A percentile compares a stretch with the other conserved stretches of the same genome.
Evolutionary conservation across 1,140 invertebrate genomes (phyloP).

Genomic region (Semibalanus balanoides): DNA sequence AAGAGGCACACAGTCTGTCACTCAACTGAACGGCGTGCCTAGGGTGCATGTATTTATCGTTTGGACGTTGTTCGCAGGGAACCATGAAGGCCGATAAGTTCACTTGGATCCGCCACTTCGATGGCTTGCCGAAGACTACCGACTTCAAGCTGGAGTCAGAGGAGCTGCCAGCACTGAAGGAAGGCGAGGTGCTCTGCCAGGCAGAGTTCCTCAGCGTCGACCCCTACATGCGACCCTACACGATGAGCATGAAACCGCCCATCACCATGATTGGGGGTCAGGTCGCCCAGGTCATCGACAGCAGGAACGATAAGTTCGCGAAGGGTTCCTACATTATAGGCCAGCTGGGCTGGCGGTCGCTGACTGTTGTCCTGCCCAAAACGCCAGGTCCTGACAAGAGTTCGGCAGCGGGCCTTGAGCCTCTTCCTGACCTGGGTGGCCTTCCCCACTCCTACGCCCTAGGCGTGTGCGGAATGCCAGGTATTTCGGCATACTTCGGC

Average conservation of each 20-base stretch:
- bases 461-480: slow-evolving; percentile 46
- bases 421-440: slow-evolving; percentile 37
- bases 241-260: not conserved
- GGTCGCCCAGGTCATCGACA: slow-evolving; percentile 33
- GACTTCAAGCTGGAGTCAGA: no score
- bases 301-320: slow-evolving; percentile 42
- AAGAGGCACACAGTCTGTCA: no score
- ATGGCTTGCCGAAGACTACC: no score
- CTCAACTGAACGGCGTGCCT: no score
- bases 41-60: no score
- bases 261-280: slow-evolving; percentile 10
- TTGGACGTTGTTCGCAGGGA: no score
- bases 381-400: slow-evolving; percentile 5
- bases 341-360: slow-evolving; percentile 44
- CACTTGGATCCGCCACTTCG: no score
- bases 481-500: slow-evolving; percentile 52
- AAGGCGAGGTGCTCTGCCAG: slow-evolving; percentile 1
- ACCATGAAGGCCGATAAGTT: not conserved
- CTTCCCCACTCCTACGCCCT: slow-evolving; percentile 40
- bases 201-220: slow-evolving; percentile 11
- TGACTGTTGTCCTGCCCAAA: no score
- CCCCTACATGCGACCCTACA: slow-evolving; percentile 12
- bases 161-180: slow-evolving; percentile 19
- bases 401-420: slow-evolving; percentile 7
- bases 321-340: slow-evolving; percentile 41